Conservation (phyloP, 2,113 vertebrate species). For the Beaufortia kweichowensis region DNA sequence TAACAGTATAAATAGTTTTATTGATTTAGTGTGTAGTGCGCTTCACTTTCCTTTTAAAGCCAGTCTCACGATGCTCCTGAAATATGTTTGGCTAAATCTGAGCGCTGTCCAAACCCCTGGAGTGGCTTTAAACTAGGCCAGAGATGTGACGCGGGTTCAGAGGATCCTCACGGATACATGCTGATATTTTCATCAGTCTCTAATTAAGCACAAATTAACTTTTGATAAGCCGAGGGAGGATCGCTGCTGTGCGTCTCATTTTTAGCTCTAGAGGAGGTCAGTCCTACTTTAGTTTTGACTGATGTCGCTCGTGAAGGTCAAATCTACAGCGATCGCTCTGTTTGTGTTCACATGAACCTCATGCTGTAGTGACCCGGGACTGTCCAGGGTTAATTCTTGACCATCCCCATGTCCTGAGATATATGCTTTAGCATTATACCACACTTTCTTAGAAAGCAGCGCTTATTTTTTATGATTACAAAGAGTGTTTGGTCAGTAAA, state of each 20-base stretch:
- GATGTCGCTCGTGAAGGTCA: constrained; percentile 23
- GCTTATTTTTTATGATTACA: too few relatives aligned
- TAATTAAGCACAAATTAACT: constrained; percentile 76
- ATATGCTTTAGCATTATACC: too few relatives aligned
- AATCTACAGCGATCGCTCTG: neutral
- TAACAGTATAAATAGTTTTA: too few relatives aligned
- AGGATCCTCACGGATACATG: constrained; percentile 21
- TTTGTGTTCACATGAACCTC: neutral
- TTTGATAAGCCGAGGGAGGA: constrained; percentile 54
- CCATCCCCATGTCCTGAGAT: too few relatives aligned
- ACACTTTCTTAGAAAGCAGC: too few relatives aligned
- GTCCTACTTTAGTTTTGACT: constrained; percentile 53
- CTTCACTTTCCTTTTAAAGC: neutral
- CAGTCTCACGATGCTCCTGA: constrained; percentile 9
- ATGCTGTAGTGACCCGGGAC: too few relatives aligned
- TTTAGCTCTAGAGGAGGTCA: constrained; percentile 47
- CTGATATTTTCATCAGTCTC: constrained; percentile 69
- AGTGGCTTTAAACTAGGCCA: constrained; percentile 68
- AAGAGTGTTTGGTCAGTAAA: too few relatives aligned
- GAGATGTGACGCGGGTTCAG: neutral
- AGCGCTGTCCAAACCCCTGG: constrained; percentile 49
- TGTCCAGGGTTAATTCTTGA: too few relatives aligned
- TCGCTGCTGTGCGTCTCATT: constrained; percentile 44
- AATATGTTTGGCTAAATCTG: neutral
- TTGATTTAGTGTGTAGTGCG: neutral